Evolutionary conservation across 2,888 invertebrate genomes (phyloP).

Genomic region (Tubulanus polymorphus): DNA sequence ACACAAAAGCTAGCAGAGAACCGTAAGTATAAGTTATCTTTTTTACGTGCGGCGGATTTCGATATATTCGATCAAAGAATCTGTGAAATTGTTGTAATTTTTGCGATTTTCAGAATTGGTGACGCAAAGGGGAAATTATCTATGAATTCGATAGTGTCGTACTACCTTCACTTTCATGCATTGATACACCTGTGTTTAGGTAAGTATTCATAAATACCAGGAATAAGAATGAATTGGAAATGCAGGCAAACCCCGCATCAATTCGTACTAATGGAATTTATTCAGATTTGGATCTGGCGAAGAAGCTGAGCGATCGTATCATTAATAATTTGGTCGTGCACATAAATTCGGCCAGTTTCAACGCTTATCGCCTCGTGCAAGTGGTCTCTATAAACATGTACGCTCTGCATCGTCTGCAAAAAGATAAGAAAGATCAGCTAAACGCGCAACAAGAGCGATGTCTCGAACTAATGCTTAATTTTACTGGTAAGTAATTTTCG

Average conservation of each 20-base stretch:
- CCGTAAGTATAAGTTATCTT: slow-evolving; percentile 29
- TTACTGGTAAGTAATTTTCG: slow-evolving; percentile 59
- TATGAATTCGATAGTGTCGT: slow-evolving; percentile 56
- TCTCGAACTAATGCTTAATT: slow-evolving; percentile 60
- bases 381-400: slow-evolving; percentile 75
- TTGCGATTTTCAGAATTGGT: slow-evolving; percentile 30
- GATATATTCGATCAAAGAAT: neutral
- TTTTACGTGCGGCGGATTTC: neutral
- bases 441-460: slow-evolving; percentile 62
- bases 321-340: slow-evolving; percentile 70
- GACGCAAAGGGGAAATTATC: slow-evolving; percentile 60
- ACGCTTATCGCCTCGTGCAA: slow-evolving; percentile 71
- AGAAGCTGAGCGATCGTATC: slow-evolving; percentile 63
- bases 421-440: slow-evolving; percentile 39
- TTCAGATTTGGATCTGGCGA: slow-evolving; percentile 61
- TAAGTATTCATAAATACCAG: slow-evolving; percentile 19
- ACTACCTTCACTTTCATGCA: slow-evolving; percentile 65
- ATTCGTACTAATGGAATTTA: too few relatives aligned
- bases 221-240: too few relatives aligned
- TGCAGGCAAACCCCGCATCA: too few relatives aligned
- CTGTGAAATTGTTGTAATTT: too few relatives aligned
- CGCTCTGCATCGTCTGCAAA: slow-evolving; percentile 56
- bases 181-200: slow-evolving; percentile 53
- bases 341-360: slow-evolving; percentile 74
- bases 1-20: slow-evolving; percentile 56